These are phyloP conservation scores for Accipiter virgatus DNA, from an alignment of 2,113 vertebrate genomes.

Conservation along the genomic window DNA sequence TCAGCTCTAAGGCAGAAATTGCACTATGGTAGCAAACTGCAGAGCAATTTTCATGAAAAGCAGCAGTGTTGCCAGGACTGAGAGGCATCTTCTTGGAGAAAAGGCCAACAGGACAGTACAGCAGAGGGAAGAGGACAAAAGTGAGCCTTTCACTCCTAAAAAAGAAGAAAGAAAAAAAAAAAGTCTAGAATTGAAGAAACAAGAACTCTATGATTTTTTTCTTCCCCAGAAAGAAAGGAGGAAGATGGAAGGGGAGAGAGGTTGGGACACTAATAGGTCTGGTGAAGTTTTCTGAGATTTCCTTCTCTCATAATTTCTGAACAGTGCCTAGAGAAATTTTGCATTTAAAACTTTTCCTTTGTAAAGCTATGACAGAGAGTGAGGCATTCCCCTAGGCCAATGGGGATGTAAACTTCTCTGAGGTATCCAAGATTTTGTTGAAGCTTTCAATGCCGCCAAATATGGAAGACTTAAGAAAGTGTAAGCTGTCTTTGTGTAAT, in stretches of 20 bases:
- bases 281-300: neutral
- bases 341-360: neutral
- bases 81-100: neutral
- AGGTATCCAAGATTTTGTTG: conserved; percentile 15
- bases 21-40: neutral
- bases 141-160: neutral
- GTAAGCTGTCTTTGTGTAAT: conserved; percentile 35
- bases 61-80: neutral
- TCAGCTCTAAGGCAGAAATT: neutral
- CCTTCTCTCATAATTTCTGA: neutral
- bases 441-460: conserved; percentile 46
- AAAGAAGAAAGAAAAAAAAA: neutral
- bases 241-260: neutral
- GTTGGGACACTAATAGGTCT: fast-evolving
- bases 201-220: neutral
- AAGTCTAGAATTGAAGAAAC: neutral
- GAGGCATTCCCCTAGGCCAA: neutral
- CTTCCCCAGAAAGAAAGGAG: neutral
- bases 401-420: neutral
- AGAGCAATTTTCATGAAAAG: neutral
- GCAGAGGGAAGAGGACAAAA: neutral
- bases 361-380: neutral
- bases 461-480: conserved; percentile 21
- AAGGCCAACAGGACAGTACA: neutral
- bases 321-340: neutral